Base-by-base conservation (phyloP, 1,140 invertebrate genomes). In the Apis mellifera region DNA sequence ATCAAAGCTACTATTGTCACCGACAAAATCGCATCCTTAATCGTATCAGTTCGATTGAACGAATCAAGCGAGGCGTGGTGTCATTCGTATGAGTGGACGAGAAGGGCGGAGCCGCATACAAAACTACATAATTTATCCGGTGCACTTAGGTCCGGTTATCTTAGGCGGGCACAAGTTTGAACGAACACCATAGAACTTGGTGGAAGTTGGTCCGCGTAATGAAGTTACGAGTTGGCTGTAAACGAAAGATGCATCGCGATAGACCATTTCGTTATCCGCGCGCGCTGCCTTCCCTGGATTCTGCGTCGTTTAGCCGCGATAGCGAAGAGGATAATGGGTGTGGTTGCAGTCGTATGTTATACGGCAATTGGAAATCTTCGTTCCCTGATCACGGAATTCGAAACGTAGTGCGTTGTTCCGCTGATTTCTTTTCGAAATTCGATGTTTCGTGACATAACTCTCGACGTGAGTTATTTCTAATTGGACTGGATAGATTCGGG, bases 81-180 rank as follows among this genome's bases (percentile, higher is more conserved):
- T 74, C 57, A 57, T 55, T 23, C 52, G 66, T 57, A 55, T 66
- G 72, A 72, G 26, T 42, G 65, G 21, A 12, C n/a, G n/a, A 5
- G n/a, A 13, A 4, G n/a, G 54, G 60, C 52, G 59, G 59, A 76
- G 74, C 79, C 77, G 82, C 77, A 85, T 71, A 78, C 78, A 88
- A 85, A 88, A 88, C 79, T 85, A 79, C 64, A 85, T 87, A 87
- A 88, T 87, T 87, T 84, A 87, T 87, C 50, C 5, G 52, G 23
- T 23, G 71, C 82, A 77, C 75, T 76, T 82, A 68, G 59, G 81
- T 65, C 78, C 74, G 55, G 59, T 82, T 82, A 82, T 82, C 79
- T 60, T 1, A 26, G 48, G 54, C 9, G 15, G 13, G 12, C 4
- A 52, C 42, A 78, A 78, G 66, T 78, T 82, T 50, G 50, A 50